phyloP scores from a whole-genome alignment of 2,113 vertebrate species.

The Malaclemys terrapin region DNA sequence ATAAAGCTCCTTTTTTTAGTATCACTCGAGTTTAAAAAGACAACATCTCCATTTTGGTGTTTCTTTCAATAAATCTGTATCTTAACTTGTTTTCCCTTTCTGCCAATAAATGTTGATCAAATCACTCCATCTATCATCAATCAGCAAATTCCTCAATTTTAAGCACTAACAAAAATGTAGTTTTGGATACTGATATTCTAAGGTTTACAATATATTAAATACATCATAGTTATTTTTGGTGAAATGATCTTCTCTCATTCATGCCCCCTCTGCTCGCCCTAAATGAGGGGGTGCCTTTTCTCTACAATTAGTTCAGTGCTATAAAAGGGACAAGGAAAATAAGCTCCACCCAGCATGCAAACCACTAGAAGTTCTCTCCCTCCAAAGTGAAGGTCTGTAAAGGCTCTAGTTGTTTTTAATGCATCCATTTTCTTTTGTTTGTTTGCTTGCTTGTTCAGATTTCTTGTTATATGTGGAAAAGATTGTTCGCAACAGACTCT shows the following conservation, averaged over 20 bases:
- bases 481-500: not conserved
- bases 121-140: conserved; percentile 2
- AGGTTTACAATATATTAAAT: conserved; percentile 7
- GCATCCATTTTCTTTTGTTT: not conserved
- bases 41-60: not conserved
- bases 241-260: not conserved
- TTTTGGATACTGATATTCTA: not conserved
- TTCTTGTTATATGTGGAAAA: not conserved
- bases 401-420: not conserved
- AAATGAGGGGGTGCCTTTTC: not conserved
- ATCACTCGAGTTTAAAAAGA: conserved; percentile 1
- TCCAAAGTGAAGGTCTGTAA: not conserved
- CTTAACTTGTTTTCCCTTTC: conserved; percentile 42
- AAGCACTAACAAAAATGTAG: conserved; percentile 1
- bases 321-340: too few relatives aligned
- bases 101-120: not conserved
- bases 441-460: not conserved
- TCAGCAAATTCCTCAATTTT: conserved; percentile 4
- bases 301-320: not conserved
- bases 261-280: not conserved
- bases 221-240: not conserved
- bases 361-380: accelerated
- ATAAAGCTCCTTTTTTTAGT: not conserved
- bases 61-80: not conserved
- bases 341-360: not conserved